phyloP scores from a whole-genome alignment of 2,888 invertebrate species.

The Callimorpha dominula region DNA sequence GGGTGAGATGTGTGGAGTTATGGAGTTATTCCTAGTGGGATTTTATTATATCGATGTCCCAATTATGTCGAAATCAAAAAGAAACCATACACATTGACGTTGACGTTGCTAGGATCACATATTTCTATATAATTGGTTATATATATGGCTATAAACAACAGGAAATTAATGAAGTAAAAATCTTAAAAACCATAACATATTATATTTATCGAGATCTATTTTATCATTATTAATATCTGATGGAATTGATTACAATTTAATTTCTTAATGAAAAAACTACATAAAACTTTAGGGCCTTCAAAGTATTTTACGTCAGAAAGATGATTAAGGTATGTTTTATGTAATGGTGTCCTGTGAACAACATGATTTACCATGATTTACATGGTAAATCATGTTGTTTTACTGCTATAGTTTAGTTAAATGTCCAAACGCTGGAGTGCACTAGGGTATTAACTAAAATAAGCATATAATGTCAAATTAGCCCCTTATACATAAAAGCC shows the following conservation, averaged over 20 bases:
- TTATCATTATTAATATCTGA: neutral
- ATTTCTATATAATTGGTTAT: neutral
- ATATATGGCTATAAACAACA: neutral
- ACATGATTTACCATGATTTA: too few relatives aligned
- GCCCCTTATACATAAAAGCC: too few relatives aligned
- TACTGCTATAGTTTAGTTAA: neutral
- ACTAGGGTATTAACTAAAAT: neutral
- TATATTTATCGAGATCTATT: neutral
- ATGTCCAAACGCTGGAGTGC: neutral
- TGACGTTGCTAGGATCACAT: neutral
- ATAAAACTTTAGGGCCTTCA: neutral
- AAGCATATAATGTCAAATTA: neutral
- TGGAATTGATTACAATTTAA: slow-evolving; percentile 1
- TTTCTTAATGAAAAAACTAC: neutral
- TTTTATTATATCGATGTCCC: too few relatives aligned
- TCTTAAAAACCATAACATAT: slow-evolving; percentile 1
- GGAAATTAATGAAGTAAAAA: neutral
- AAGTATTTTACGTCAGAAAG: neutral
- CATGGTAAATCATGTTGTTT: slow-evolving; percentile 9
- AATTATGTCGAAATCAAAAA: too few relatives aligned
- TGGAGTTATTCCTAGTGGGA: too few relatives aligned
- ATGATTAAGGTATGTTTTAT: neutral
- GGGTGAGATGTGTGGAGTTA: too few relatives aligned
- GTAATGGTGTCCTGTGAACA: neutral
- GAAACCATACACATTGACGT: too few relatives aligned